Conservation (phyloP, 2,888 invertebrate genomes). For the Tinea semifulvella region DNA sequence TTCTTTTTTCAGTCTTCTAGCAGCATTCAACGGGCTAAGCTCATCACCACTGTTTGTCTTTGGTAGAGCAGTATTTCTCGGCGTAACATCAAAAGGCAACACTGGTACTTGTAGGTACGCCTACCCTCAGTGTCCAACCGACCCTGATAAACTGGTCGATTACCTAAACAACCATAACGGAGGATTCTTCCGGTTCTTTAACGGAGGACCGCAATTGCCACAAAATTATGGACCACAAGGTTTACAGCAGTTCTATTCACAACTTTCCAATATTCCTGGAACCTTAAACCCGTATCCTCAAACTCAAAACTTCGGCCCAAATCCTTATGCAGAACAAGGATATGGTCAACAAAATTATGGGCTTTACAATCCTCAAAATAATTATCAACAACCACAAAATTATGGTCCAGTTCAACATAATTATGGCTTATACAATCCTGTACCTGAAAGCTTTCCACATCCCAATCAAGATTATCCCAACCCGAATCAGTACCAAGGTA, state of each 20-base stretch:
- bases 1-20: conserved; percentile 58
- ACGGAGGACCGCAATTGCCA: conserved; percentile 44
- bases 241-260: conserved; percentile 46
- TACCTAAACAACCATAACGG: conserved; percentile 88
- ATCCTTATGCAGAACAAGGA: too few relatives aligned
- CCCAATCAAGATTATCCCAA: too few relatives aligned
- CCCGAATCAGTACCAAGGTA: conserved; percentile 19
- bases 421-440: conserved; percentile 9
- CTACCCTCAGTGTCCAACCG: conserved; percentile 78
- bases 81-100: conserved; percentile 72
- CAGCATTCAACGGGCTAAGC: conserved; percentile 60
- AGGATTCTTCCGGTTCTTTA: conserved; percentile 84
- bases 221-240: conserved; percentile 28
- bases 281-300: background rate
- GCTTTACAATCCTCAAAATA: conserved; percentile 14
- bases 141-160: conserved; percentile 75
- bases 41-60: conserved; percentile 76
- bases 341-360: conserved; percentile 20
- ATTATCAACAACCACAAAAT: background rate
- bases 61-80: conserved; percentile 78
- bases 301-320: background rate
- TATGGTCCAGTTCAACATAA: background rate
- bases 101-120: conserved; percentile 68
- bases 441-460: too few relatives aligned
- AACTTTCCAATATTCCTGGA: conserved; percentile 26